A percentile compares a stretch with the other conserved stretches of the same genome.
phyloP scores from a whole-genome alignment of 2,797 vertebrate species.

The Platalea minor region DNA sequence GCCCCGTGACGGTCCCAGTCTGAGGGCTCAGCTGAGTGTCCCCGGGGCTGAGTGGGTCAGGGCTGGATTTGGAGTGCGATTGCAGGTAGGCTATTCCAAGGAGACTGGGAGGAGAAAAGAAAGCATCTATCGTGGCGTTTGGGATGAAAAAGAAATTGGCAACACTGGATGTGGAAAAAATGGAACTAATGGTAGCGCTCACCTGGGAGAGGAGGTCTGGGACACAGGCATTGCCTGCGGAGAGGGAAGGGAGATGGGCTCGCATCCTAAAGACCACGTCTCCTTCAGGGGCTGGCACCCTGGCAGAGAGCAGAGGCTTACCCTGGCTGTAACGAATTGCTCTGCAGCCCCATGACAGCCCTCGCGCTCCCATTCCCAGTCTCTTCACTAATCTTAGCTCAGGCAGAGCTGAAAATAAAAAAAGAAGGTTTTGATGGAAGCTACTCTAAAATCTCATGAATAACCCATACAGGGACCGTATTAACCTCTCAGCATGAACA shows the following conservation, averaged over 20 bases:
- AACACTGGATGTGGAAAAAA: neutral
- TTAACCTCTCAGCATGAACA: neutral
- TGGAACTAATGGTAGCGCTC: neutral
- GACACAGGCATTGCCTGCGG: rapidly evolving
- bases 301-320: neutral
- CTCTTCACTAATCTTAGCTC: neutral
- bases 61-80: neutral
- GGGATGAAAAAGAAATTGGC: neutral
- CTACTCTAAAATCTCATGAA: neutral
- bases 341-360: neutral
- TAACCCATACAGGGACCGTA: neutral
- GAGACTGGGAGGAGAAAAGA: neutral
- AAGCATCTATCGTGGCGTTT: neutral
- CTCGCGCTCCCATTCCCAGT: neutral
- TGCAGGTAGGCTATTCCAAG: neutral
- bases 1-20: neutral
- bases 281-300: neutral
- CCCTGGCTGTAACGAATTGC: neutral
- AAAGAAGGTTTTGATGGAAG: neutral
- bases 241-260: neutral
- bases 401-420: neutral
- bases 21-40: neutral
- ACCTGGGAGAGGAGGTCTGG: neutral
- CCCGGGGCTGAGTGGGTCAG: rapidly evolving
- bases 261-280: rapidly evolving